These are phyloP conservation scores for Biston stratarius DNA, from an alignment of 2,888 invertebrate genomes.

Conservation along the genomic window DNA sequence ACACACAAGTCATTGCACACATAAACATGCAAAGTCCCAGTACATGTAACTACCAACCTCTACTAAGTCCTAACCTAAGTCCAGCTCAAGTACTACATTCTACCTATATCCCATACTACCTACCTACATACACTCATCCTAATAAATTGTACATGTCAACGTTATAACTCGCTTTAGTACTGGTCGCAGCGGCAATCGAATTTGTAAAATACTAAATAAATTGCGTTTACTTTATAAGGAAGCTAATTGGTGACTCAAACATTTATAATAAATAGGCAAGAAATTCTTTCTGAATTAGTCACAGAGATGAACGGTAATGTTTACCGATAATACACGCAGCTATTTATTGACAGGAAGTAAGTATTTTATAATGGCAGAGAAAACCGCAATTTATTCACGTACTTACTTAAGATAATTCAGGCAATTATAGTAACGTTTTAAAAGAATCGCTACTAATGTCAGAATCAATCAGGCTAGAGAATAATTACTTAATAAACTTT, in stretches of 20 bases:
- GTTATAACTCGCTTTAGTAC: slow-evolving; percentile 55
- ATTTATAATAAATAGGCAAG: slow-evolving; percentile 49
- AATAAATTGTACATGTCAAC: slow-evolving; percentile 56
- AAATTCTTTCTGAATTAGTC: slow-evolving; percentile 48
- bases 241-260: slow-evolving; percentile 51
- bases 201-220: slow-evolving; percentile 57
- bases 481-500: background rate
- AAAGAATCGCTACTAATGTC: background rate
- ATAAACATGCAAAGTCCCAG: background rate
- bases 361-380: slow-evolving; percentile 27
- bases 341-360: slow-evolving; percentile 33
- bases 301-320: slow-evolving; percentile 37
- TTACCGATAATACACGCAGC: slow-evolving; percentile 29
- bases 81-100: slow-evolving; percentile 12
- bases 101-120: background rate
- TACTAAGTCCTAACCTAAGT: background rate
- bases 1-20: slow-evolving; percentile 4
- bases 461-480: background rate
- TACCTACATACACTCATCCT: slow-evolving; percentile 40
- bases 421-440: background rate
- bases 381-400: slow-evolving; percentile 17
- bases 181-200: slow-evolving; percentile 51
- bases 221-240: slow-evolving; percentile 53
- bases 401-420: slow-evolving; percentile 6
- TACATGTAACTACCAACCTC: background rate